A percentile compares a stretch with the other conserved stretches of the same genome.
These are phyloP conservation scores for Sepioteuthis lessoniana DNA, from an alignment of 2,888 invertebrate species.

Conservation along the genomic window DNA sequence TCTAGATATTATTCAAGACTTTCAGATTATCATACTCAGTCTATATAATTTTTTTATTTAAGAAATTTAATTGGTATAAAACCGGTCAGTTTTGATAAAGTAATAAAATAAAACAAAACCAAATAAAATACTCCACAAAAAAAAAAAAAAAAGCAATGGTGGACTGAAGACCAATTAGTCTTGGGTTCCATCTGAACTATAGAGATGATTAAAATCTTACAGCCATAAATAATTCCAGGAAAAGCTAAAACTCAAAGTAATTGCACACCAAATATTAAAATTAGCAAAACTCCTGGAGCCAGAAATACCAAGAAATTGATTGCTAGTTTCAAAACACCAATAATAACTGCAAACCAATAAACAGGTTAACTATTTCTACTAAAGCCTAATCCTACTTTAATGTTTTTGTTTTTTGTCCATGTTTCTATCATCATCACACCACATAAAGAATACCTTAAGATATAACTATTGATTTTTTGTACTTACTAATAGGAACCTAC, in stretches of 20 bases:
- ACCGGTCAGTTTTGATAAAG: background rate
- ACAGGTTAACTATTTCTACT: background rate
- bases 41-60: too few species aligned
- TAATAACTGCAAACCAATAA: background rate
- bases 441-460: too few species aligned
- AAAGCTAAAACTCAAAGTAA: background rate
- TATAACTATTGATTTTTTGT: too few species aligned
- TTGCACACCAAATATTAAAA: background rate
- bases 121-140: too few species aligned
- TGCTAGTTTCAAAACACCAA: background rate
- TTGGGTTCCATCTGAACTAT: background rate
- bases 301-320: conserved; percentile 33
- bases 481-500: too few species aligned
- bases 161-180: background rate
- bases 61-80: too few species aligned
- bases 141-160: too few species aligned
- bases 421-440: too few species aligned
- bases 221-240: background rate
- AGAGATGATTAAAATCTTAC: background rate
- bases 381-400: background rate
- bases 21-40: too few species aligned
- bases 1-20: too few species aligned
- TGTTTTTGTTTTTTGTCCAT: too few species aligned
- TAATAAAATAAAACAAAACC: background rate
- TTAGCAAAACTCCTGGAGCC: background rate